Evolutionary conservation across 1,140 invertebrate species (phyloP).

Genomic region (Lasioglossum baleicum): DNA sequence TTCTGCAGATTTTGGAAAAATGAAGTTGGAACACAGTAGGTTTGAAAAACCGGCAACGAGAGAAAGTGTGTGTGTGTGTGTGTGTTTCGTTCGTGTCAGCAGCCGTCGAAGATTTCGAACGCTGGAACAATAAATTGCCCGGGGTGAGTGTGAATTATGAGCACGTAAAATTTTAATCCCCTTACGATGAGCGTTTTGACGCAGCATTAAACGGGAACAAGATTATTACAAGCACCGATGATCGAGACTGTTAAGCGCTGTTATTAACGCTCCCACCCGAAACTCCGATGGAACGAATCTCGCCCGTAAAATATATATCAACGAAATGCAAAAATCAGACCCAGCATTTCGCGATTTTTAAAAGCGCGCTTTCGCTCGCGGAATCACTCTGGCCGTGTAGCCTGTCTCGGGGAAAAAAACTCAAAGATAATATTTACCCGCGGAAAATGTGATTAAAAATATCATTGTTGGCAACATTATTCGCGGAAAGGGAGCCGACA

Average conservation of each 20-base stretch:
- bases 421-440: too few species aligned
- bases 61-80: neutral
- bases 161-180: conserved; percentile 47
- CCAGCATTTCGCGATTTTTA: too few species aligned
- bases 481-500: neutral
- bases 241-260: conserved; percentile 42
- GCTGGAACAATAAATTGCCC: conserved; percentile 15
- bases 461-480: too few species aligned
- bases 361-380: too few species aligned
- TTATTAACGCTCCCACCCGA: conserved; percentile 38
- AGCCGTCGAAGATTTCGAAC: conserved; percentile 21
- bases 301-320: neutral
- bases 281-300: neutral
- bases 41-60: neutral
- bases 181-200: conserved; percentile 45
- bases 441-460: too few species aligned
- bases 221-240: conserved; percentile 48
- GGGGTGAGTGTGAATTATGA: conserved; percentile 20
- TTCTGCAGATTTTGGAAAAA: too few species aligned
- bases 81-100: conserved; percentile 16
- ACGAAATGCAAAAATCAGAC: neutral
- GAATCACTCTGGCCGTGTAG: too few species aligned
- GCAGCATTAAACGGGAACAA: conserved; percentile 42
- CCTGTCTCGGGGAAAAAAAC: too few species aligned
- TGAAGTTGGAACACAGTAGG: too few species aligned